Conservation (phyloP, 2,113 vertebrate genomes). For the Xenopus tropicalis region DNA sequence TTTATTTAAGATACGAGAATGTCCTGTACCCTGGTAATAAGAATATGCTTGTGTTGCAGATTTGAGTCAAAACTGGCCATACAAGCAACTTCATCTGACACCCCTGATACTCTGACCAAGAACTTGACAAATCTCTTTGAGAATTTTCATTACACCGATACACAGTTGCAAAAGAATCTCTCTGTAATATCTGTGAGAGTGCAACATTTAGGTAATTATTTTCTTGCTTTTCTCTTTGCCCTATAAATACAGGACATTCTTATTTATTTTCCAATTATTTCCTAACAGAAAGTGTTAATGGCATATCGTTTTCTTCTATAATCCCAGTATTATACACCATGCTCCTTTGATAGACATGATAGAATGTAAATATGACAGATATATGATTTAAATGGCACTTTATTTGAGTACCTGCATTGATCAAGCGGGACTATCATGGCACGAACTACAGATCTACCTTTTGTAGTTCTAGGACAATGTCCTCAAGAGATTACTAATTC, state of each 20-base stretch:
- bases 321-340: no score
- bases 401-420: no score
- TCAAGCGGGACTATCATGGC: no score
- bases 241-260: no score
- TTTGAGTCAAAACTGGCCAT: constrained; percentile 55
- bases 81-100: constrained; percentile 51
- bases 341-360: no score
- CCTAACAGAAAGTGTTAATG: no score
- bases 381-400: no score
- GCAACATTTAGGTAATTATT: constrained; percentile 56
- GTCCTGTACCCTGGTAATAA: neutral
- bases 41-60: constrained; percentile 43
- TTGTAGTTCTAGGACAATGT: constrained; percentile 65
- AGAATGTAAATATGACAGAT: no score
- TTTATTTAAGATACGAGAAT: neutral
- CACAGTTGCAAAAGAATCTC: constrained; percentile 41
- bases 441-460: constrained; percentile 23
- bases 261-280: no score
- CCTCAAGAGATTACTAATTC: constrained; percentile 48
- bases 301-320: no score
- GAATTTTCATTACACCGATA: constrained; percentile 41
- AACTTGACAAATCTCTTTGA: constrained; percentile 47
- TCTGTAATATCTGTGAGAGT: constrained; percentile 46
- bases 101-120: constrained; percentile 16
- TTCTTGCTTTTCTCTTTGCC: neutral